phyloP scores from a whole-genome alignment of 2,113 vertebrate species.

The Crotalus helleri region DNA sequence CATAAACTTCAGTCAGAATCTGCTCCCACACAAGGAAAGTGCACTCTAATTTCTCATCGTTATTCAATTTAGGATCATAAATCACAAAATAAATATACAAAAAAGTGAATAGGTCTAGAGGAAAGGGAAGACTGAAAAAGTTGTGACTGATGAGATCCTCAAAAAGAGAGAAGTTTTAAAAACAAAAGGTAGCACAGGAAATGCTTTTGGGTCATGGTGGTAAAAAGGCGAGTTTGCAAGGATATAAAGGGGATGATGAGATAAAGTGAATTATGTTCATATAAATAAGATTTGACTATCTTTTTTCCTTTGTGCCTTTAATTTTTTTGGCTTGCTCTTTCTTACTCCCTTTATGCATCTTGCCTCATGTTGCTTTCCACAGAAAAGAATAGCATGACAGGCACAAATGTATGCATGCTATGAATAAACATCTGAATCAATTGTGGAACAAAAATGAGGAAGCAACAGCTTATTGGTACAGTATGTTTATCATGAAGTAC shows the following conservation, averaged over 20 bases:
- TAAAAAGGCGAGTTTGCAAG: background rate
- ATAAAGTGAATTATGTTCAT: background rate
- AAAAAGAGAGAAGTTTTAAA: background rate
- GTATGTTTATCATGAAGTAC: background rate
- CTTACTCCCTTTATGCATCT: no score
- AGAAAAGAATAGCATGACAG: no score
- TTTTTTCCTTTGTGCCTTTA: background rate
- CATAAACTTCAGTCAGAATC: background rate
- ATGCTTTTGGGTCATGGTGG: background rate
- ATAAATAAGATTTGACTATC: background rate
- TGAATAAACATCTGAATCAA: background rate
- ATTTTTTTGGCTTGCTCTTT: no score
- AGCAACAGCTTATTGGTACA: background rate
- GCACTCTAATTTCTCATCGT: background rate
- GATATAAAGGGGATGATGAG: background rate
- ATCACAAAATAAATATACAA: background rate
- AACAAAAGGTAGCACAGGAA: background rate
- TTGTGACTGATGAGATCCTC: background rate
- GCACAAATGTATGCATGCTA: background rate
- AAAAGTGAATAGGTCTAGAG: background rate
- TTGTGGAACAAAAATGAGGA: background rate
- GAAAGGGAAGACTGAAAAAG: background rate
- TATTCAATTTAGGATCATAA: background rate
- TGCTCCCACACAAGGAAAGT: background rate
- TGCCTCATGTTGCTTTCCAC: no score